Conservation (phyloP, 2,113 vertebrate genomes). For the Scomber scombrus region DNA sequence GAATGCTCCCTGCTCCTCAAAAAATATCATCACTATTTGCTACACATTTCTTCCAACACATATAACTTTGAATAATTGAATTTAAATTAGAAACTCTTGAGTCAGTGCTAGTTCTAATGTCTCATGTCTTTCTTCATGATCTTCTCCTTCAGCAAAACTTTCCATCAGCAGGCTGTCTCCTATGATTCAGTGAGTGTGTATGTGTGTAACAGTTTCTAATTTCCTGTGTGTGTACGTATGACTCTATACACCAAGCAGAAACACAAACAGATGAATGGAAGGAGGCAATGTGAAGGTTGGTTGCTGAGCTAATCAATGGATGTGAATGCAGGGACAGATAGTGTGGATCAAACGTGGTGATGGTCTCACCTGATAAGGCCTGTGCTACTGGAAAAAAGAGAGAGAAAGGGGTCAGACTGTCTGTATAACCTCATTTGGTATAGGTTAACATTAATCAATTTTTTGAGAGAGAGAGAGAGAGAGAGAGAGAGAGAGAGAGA, state of each 20-base stretch:
- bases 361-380: constrained; percentile 25
- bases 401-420: accelerated
- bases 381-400: neutral
- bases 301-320: constrained; percentile 24
- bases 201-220: constrained; percentile 36
- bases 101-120: constrained; percentile 22
- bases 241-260: constrained; percentile 25
- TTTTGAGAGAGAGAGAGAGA: neutral
- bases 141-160: neutral
- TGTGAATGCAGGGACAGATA: constrained; percentile 20
- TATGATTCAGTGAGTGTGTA: constrained; percentile 3
- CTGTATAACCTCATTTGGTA: no score
- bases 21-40: constrained; percentile 33
- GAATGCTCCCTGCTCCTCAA: neutral
- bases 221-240: constrained; percentile 42
- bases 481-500: no score
- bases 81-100: constrained; percentile 7
- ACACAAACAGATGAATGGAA: constrained; percentile 31
- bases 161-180: neutral
- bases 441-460: neutral
- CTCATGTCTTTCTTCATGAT: constrained; percentile 12
- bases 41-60: constrained; percentile 18
- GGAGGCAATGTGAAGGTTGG: constrained; percentile 13
- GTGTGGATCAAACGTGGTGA: constrained; percentile 30
- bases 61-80: constrained; percentile 10